Evolutionary conservation across 2,113 vertebrate species (phyloP), one percentile per base, ranked within the genome.

Genomic region (Gymnobelideus leadbeateri): DNA sequence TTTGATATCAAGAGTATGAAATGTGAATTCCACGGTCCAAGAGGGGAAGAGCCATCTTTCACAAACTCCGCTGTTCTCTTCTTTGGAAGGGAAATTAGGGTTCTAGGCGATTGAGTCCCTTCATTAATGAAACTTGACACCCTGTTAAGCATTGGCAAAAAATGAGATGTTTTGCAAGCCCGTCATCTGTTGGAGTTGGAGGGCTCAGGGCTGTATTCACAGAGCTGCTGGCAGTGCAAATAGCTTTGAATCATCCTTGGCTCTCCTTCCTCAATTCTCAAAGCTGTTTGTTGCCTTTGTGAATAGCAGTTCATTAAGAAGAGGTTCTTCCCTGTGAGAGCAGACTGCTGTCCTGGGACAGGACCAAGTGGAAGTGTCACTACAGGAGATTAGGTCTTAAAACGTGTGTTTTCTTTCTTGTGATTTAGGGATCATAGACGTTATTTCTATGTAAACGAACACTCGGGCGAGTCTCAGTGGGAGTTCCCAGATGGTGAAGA

Each of bases 391-490:
- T 89, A 89, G 98, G 94, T 97, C 95, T 97, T 98, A 97, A 98
- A 98, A 97, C 91, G 90, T 98, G 93, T 98, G 98, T 99, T 99
- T 99, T 99, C 98, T 99, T 99, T 99, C 98, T 99, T 99, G 99
- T 99, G 98, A 98, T 99, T 98, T 99, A 99, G 99, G 99, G 99
- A 99, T 98, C 99, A 99, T 99, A 99, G 99, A 98, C 99, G 99
- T 93, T 99, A 99, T 99, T 99, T 99, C 99, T 99, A 99, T 99
- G 99, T 99, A 99, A 99, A 99, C 97, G 99, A 99, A 98, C 99
- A 99, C 98, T 99, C 99, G 68, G 99, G 98, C 98, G 99, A 99
- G 97, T 99, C 99, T 51, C 99, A 99, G 91, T 99, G 99, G 99
- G 99, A 99, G 96, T 99, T 99, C 96, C 99, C 99, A 91, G 99